These are phyloP conservation scores for Papilio elwesi DNA, from an alignment of 2,888 invertebrate species.

Conservation along the genomic window DNA sequence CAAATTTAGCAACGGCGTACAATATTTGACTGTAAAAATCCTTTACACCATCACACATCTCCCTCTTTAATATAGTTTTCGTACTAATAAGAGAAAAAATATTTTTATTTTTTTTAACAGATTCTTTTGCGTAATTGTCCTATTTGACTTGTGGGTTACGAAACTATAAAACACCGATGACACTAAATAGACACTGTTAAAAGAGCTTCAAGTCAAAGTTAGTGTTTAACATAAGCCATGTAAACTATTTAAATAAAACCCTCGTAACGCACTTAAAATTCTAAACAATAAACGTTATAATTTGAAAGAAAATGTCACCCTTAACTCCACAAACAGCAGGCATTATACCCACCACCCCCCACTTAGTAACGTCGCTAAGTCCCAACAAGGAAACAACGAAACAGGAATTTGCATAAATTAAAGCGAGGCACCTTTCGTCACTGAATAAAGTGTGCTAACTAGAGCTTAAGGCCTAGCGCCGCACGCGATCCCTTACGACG, in stretches of 20 bases:
- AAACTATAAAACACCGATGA: not conserved
- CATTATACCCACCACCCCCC: constrained; percentile 50
- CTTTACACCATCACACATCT: too few relatives aligned
- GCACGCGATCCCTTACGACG: constrained; percentile 59
- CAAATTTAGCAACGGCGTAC: not conserved
- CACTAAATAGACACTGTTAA: not conserved
- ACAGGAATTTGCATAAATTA: constrained; percentile 80
- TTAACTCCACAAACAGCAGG: constrained; percentile 49
- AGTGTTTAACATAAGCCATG: not conserved
- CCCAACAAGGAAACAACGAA: constrained; percentile 73
- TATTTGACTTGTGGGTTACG: too few relatives aligned
- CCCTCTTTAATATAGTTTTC: too few relatives aligned
- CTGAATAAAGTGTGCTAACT: constrained; percentile 72
- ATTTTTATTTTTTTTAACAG: too few relatives aligned
- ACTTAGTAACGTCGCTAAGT: constrained; percentile 54
- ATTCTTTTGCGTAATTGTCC: too few relatives aligned
- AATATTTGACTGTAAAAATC: not conserved
- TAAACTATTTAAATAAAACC: constrained; percentile 15
- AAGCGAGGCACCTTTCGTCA: constrained; percentile 67
- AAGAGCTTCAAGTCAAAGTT: too few relatives aligned
- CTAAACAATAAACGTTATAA: constrained; percentile 26
- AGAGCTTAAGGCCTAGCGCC: constrained; percentile 57
- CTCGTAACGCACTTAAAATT: constrained; percentile 11
- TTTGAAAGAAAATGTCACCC: constrained; percentile 41
- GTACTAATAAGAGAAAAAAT: too few relatives aligned